These are phyloP conservation scores for Eretmochelys imbricata DNA, from an alignment of 2,113 vertebrate genomes.

Conservation along the genomic window DNA sequence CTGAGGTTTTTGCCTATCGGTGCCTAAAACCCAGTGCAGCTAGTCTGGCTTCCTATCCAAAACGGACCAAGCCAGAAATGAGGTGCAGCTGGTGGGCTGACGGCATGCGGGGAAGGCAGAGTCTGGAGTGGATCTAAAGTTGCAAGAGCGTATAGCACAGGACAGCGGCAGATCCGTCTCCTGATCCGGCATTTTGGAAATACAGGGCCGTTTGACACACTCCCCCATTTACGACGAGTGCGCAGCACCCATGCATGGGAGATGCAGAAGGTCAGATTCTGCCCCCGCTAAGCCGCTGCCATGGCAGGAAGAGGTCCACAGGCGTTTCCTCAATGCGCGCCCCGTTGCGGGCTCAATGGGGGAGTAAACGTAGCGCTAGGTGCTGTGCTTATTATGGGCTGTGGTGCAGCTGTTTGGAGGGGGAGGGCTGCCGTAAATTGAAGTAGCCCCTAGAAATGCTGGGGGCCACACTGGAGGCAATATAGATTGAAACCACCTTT, in stretches of 20 bases:
- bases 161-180: too few relatives aligned
- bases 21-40: neutral
- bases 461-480: neutral
- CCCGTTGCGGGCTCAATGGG: neutral
- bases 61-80: neutral
- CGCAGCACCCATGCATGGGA: neutral
- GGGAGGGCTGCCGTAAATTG: neutral
- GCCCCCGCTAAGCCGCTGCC: neutral
- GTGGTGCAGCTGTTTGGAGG: neutral
- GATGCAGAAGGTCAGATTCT: accelerated
- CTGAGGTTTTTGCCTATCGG: too few relatives aligned
- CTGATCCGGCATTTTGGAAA: neutral
- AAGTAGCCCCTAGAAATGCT: neutral
- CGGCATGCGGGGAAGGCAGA: neutral
- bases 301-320: neutral
- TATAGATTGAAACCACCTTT: neutral
- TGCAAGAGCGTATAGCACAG: neutral
- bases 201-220: neutral
- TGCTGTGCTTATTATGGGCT: neutral
- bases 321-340: too few relatives aligned
- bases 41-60: neutral
- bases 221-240: neutral
- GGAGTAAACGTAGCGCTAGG: too few relatives aligned
- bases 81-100: neutral
- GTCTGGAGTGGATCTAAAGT: too few relatives aligned